Evolutionary conservation across 2,797 vertebrate genomes (phyloP), one percentile per base, ranked within the genome.

Genomic region (Sparus aurata): DNA sequence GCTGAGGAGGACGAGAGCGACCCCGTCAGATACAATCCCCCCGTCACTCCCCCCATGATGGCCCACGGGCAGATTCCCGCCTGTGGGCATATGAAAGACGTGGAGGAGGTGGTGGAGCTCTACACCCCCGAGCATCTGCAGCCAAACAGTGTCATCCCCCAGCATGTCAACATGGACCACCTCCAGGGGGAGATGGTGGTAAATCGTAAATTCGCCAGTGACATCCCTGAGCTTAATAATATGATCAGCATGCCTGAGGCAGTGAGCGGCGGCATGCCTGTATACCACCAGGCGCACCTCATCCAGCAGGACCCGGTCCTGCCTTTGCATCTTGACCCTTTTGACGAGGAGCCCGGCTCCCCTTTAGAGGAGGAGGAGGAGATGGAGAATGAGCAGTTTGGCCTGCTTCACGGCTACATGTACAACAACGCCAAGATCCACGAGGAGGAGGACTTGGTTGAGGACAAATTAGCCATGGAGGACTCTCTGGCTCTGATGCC

Each of bases 401-500:
- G 96, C 80, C 96, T 99, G 43, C 96, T 99, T 20, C 96, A 96
- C 41, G 96, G 97, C 85, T 98, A 97, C 3, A 91, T 97, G 86
- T 98, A 96, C 0, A 96, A 98, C 92, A 96, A 96, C 59, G 94
- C 96, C 2, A 96, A 96, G 0, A 95, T 96, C 46, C 97, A 94
- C 0, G 94, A 97, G 0, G 93, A 95, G 87, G 95, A 95, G 53
- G 96, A 95, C 75, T 88, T 89, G 0, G 92, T 87, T 0, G 95
- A 95, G 84, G 91, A 95, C 87, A 98, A 97, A 90, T 73, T 96
- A 58, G 95, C 95, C 54, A 89, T 96, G 0, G 97, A 96, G 87
- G 97, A 96, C 62, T 96, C 97, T 3, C 91, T 97, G 0, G 96
- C 97, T 0, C 92, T 99, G 73, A 99, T 97, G 1, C 98, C 98